These are phyloP conservation scores for Bombus confusus DNA, from an alignment of 1,140 invertebrate species.

Conservation along the genomic window DNA sequence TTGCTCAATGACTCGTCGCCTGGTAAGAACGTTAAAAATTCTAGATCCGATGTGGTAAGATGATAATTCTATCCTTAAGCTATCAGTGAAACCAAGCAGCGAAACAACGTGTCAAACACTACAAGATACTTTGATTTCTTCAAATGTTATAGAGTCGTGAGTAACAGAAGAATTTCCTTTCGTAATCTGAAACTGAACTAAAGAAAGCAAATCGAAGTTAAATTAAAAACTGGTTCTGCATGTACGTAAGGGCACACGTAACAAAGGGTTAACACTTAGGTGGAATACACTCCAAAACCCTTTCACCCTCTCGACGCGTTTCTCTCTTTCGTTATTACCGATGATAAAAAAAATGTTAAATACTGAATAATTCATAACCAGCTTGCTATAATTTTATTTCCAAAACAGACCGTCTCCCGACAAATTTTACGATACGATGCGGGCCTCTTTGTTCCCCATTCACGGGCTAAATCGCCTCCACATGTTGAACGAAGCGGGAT, in stretches of 20 bases:
- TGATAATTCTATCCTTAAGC: neutral
- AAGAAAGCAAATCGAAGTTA: too few relatives aligned
- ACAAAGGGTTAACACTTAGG: neutral
- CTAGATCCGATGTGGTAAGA: neutral
- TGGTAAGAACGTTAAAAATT: neutral
- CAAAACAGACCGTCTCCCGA: constrained; percentile 60
- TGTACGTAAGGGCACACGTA: too few relatives aligned
- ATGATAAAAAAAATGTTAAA: neutral
- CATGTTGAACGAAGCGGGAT: constrained; percentile 30
- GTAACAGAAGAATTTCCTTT: too few relatives aligned
- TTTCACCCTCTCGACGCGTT: neutral
- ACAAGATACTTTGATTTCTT: too few relatives aligned
- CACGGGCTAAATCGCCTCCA: constrained; percentile 17
- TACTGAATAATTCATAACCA: constrained; percentile 63
- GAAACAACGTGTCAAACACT: too few relatives aligned
- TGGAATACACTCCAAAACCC: neutral
- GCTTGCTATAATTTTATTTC: constrained; percentile 68
- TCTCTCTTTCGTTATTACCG: neutral
- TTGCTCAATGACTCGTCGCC: neutral
- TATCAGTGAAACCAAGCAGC: too few relatives aligned
- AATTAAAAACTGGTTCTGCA: too few relatives aligned
- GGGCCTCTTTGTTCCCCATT: constrained; percentile 33
- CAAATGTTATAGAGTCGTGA: too few relatives aligned
- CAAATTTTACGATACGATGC: constrained; percentile 42
- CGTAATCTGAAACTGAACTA: too few relatives aligned